phyloP scores from a whole-genome alignment of 2,797 vertebrate genomes.

The Clarias pachynema region DNA sequence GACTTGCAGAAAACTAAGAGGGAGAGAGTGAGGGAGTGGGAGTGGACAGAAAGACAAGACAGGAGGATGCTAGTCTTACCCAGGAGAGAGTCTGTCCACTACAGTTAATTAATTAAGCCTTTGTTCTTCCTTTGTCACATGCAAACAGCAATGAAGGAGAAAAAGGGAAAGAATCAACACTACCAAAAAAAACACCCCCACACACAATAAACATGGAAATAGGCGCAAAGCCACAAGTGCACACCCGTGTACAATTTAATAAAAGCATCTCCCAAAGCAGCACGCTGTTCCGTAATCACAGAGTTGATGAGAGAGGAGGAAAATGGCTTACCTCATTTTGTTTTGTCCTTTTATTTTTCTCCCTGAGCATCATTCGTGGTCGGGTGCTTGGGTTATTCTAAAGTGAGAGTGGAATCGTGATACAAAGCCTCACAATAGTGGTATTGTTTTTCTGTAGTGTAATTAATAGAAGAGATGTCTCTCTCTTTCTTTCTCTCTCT shows the following conservation, averaged over 20 bases:
- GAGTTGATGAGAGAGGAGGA: constrained; percentile 61
- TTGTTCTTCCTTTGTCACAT: constrained; percentile 67
- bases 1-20: constrained; percentile 18
- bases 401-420: constrained; percentile 54
- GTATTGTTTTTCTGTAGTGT: constrained; percentile 60
- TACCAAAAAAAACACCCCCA: constrained; percentile 25
- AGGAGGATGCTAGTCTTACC: constrained; percentile 46
- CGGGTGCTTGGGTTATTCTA: constrained; percentile 54
- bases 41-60: constrained; percentile 18
- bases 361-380: constrained; percentile 42
- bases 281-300: constrained; percentile 59
- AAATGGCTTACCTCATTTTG: constrained; percentile 54
- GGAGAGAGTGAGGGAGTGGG: constrained; percentile 15
- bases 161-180: constrained; percentile 47
- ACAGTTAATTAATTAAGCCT: constrained; percentile 72
- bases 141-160: constrained; percentile 57
- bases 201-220: constrained; percentile 41
- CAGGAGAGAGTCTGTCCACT: constrained; percentile 55
- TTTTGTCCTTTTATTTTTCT: constrained; percentile 50
- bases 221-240: constrained; percentile 51
- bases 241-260: constrained; percentile 64
- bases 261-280: constrained; percentile 61
- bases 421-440: constrained; percentile 50
- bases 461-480: constrained; percentile 61
- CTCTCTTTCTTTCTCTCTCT: constrained; percentile 23